A percentile compares a stretch with the other conserved stretches of the same genome.
Evolutionary conservation across 1,140 invertebrate genomes (phyloP).

Genomic region (Drosophila bocqueti): DNA sequence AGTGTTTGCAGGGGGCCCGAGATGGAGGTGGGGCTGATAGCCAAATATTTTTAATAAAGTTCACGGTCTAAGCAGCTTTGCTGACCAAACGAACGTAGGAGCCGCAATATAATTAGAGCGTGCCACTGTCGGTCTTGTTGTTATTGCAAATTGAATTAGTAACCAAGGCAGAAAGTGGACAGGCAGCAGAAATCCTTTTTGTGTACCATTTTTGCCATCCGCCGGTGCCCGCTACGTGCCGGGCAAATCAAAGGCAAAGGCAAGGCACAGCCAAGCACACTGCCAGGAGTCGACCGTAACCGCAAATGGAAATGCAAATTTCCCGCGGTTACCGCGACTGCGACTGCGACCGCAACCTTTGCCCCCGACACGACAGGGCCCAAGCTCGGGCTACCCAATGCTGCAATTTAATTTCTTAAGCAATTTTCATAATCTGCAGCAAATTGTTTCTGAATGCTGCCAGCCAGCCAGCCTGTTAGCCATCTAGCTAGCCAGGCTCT

Average conservation of each 20-base stretch:
- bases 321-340: constrained; percentile 64
- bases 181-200: constrained; percentile 77
- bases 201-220: constrained; percentile 21
- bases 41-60: constrained; percentile 84
- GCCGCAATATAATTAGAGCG: constrained; percentile 75
- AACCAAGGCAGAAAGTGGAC: constrained; percentile 66
- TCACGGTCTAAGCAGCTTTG: constrained; percentile 72
- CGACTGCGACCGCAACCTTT: constrained; percentile 65
- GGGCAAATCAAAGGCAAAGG: constrained; percentile 68
- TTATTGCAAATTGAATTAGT: constrained; percentile 83
- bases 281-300: constrained; percentile 47
- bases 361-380: constrained; percentile 2
- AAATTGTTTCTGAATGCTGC: constrained; percentile 84
- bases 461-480: constrained; percentile 27
- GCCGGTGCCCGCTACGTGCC: constrained; percentile 39
- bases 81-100: constrained; percentile 57
- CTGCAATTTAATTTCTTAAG: constrained; percentile 84
- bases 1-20: not conserved
- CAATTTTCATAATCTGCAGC: constrained; percentile 84
- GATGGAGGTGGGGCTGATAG: constrained; percentile 11
- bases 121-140: constrained; percentile 54
- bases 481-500: constrained; percentile 38
- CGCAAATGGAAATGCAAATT: constrained; percentile 83
- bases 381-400: constrained; percentile 49
- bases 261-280: constrained; percentile 33